Conservation (phyloP, 2,888 invertebrate species). For the Blastobasis lacticolella region DNA sequence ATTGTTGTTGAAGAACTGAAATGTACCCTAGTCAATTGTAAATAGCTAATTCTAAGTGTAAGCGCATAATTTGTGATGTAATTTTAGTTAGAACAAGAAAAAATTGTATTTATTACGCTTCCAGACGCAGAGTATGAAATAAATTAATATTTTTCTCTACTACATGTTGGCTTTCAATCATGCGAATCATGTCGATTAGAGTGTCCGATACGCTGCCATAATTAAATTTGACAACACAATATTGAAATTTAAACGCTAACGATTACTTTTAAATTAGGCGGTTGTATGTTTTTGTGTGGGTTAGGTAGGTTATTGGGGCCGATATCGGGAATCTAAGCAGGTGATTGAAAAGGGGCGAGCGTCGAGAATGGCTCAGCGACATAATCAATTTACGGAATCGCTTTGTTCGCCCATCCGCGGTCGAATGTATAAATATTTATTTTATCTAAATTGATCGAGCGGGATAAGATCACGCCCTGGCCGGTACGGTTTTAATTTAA, state of each 20-base stretch:
- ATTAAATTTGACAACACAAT: neutral
- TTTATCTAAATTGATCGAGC: constrained; percentile 73
- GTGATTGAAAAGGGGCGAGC: constrained; percentile 54
- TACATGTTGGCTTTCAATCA: constrained; percentile 42
- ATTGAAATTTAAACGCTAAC: neutral
- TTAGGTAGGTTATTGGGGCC: constrained; percentile 8
- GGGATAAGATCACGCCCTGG: constrained; percentile 68
- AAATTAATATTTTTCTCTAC: constrained; percentile 71
- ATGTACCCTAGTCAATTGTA: constrained; percentile 74
- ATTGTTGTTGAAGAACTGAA: constrained; percentile 66
- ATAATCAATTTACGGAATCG: constrained; percentile 69
- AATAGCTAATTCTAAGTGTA: constrained; percentile 52
- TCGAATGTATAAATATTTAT: constrained; percentile 73
- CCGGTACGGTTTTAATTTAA: constrained; percentile 68
- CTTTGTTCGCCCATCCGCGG: constrained; percentile 68
- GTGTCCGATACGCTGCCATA: neutral
- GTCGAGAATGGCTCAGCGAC: constrained; percentile 52
- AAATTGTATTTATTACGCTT: constrained; percentile 73
- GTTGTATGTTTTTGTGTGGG: neutral
- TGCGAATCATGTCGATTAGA: too few species aligned
- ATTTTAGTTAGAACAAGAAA: constrained; percentile 64
- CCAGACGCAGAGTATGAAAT: constrained; percentile 67
- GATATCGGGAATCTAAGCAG: constrained; percentile 46
- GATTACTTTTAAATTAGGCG: neutral
- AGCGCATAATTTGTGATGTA: constrained; percentile 71